phyloP scores from a whole-genome alignment of 2,797 vertebrate genomes.

The Muraenolepis orangiensis region DNA sequence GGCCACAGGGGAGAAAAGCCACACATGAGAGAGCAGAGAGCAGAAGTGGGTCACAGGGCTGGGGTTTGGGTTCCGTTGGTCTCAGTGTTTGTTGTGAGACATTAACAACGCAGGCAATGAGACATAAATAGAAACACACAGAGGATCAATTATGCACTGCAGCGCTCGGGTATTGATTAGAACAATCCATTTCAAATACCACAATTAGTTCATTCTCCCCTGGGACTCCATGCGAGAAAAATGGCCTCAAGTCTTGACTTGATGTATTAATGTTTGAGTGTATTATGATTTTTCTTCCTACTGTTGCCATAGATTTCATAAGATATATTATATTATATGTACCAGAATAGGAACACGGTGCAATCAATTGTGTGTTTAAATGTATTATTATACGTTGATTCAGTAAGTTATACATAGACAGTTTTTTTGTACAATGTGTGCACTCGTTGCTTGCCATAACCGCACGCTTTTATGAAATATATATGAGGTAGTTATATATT shows the following conservation, averaged over 20 bases:
- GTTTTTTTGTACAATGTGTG: no score
- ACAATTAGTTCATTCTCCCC: constrained; percentile 64
- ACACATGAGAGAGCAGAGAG: constrained; percentile 52
- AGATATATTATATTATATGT: no score
- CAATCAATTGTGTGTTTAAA: no score
- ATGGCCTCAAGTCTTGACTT: constrained; percentile 12
- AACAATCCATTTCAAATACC: constrained; percentile 68
- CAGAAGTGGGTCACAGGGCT: constrained; percentile 65
- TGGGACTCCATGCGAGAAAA: constrained; percentile 19
- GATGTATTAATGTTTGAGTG: constrained; percentile 22
- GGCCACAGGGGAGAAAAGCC: constrained; percentile 58
- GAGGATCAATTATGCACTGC: constrained; percentile 67
- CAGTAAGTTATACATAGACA: no score
- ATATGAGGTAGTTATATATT: no score
- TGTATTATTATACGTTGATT: no score
- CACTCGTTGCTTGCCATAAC: no score
- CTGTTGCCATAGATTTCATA: no score
- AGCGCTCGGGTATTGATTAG: constrained; percentile 76
- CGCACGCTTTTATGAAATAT: no score
- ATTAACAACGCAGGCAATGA: constrained; percentile 63
- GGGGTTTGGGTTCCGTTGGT: constrained; percentile 20
- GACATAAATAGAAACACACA: constrained; percentile 65
- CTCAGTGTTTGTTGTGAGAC: constrained; percentile 60
- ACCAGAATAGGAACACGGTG: no score
- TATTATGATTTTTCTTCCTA: no score